phyloP scores from a whole-genome alignment of 2,797 vertebrate genomes.

The Peromyscus nudipes region DNA sequence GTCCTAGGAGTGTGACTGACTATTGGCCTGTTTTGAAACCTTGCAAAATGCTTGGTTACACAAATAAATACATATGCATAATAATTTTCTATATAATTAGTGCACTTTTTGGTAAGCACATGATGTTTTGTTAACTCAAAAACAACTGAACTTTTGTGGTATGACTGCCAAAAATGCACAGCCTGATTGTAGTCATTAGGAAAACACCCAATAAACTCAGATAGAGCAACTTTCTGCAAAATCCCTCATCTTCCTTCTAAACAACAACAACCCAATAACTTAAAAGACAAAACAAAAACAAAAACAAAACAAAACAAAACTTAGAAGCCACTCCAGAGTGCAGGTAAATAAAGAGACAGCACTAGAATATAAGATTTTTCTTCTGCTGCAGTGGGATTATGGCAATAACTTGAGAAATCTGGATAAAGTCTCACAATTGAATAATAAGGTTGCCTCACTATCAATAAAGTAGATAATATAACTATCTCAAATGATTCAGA shows the following conservation, averaged over 20 bases:
- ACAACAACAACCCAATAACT: not conserved
- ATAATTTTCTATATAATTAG: not conserved
- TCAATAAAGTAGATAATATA: not conserved
- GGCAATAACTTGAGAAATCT: slow-evolving; percentile 3
- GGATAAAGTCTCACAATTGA: not conserved
- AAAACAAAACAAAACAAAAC: slow-evolving; percentile 7
- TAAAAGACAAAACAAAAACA: slow-evolving; percentile 28
- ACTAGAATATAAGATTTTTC: not conserved
- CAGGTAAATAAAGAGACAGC: not conserved
- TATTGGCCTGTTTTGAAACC: not conserved
- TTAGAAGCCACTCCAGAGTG: slow-evolving; percentile 20
- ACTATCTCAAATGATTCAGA: not conserved
- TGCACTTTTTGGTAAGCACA: not conserved
- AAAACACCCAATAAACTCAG: not conserved
- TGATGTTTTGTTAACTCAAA: not conserved
- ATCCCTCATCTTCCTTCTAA: not conserved
- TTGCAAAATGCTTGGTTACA: not conserved
- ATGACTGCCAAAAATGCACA: not conserved
- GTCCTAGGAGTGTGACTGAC: not conserved
- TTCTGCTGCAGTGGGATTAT: not conserved
- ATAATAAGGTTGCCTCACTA: not conserved
- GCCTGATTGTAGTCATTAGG: slow-evolving; percentile 8
- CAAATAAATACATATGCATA: not conserved
- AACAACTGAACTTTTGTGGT: not conserved
- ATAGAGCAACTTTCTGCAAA: slow-evolving; percentile 1